phyloP scores from a whole-genome alignment of 2,113 vertebrate genomes.

The Strix uralensis region DNA sequence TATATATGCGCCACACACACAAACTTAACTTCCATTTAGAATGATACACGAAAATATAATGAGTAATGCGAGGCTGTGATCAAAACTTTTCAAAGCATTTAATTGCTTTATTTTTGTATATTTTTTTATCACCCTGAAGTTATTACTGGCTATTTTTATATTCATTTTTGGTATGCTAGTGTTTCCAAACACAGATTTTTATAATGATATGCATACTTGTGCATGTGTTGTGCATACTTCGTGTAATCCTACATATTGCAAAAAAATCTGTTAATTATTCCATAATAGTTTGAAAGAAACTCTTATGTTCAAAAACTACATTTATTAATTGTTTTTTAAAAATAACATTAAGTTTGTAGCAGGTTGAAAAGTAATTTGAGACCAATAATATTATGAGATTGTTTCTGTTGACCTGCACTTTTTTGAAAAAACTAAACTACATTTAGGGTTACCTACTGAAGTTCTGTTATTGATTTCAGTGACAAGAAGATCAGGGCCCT shows the following conservation, averaged over 20 bases:
- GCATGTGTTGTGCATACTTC: not conserved
- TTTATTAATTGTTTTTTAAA: not conserved
- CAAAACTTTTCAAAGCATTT: not conserved
- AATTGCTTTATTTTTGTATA: not conserved
- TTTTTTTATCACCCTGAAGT: not conserved
- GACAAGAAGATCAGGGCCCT: not conserved
- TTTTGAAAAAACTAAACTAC: not conserved
- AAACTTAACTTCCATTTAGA: not conserved
- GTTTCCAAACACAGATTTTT: not conserved
- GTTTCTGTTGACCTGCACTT: not conserved
- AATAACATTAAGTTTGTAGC: not conserved
- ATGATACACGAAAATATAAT: not conserved
- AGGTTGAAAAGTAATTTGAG: not conserved
- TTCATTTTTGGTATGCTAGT: not conserved
- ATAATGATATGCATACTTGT: not conserved
- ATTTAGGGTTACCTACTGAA: not conserved
- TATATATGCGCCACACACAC: not conserved
- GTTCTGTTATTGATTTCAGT: not conserved
- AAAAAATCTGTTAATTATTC: not conserved
- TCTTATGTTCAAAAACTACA: not conserved
- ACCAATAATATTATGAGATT: not conserved
- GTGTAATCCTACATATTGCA: not conserved
- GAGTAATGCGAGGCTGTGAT: not conserved
- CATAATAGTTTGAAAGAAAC: not conserved
- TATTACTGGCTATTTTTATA: not conserved